A percentile compares a stretch with the other conserved stretches of the same genome.
Evolutionary conservation across 2,797 vertebrate genomes (phyloP).

Genomic region (Labroides dimidiatus): DNA sequence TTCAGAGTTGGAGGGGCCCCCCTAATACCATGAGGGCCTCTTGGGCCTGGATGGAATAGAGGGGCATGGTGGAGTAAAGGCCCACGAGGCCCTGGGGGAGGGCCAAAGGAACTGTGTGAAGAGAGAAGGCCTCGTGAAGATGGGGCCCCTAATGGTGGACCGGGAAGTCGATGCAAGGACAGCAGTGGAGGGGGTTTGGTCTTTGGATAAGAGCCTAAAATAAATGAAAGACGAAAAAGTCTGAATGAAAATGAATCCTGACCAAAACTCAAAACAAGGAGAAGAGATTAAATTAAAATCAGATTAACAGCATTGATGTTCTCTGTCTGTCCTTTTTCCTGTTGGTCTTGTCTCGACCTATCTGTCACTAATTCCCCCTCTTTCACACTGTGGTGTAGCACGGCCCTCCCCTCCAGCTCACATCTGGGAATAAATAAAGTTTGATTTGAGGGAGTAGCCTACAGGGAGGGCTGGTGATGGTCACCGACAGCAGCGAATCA

Average conservation of each 20-base stretch:
- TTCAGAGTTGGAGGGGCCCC: conserved; percentile 72
- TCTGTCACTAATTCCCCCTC: too few relatives aligned
- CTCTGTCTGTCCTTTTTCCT: too few relatives aligned
- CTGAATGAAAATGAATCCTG: neutral
- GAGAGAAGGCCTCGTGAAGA: conserved; percentile 40
- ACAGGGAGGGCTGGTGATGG: too few relatives aligned
- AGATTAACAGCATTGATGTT: too few relatives aligned
- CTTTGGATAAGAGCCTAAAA: conserved; percentile 76
- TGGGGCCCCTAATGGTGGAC: conserved; percentile 58
- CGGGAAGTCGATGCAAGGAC: conserved; percentile 75
- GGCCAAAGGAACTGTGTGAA: conserved; percentile 50
- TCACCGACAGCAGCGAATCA: too few relatives aligned
- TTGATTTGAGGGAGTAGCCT: too few relatives aligned
- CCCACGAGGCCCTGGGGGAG: conserved; percentile 39
- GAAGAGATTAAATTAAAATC: too few relatives aligned
- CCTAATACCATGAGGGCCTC: conserved; percentile 55
- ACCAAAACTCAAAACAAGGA: neutral
- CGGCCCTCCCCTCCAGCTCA: too few relatives aligned
- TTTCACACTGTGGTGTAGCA: too few relatives aligned
- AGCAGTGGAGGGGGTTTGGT: conserved; percentile 80
- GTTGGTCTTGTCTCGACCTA: too few relatives aligned
- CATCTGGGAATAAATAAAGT: too few relatives aligned
- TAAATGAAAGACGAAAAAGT: neutral
- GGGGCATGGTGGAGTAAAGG: conserved; percentile 63
- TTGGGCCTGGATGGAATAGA: conserved; percentile 49